Evolutionary conservation across 1,140 invertebrate genomes (phyloP), one percentile per base, ranked within the genome.

Genomic region (Drosophila serrata): DNA sequence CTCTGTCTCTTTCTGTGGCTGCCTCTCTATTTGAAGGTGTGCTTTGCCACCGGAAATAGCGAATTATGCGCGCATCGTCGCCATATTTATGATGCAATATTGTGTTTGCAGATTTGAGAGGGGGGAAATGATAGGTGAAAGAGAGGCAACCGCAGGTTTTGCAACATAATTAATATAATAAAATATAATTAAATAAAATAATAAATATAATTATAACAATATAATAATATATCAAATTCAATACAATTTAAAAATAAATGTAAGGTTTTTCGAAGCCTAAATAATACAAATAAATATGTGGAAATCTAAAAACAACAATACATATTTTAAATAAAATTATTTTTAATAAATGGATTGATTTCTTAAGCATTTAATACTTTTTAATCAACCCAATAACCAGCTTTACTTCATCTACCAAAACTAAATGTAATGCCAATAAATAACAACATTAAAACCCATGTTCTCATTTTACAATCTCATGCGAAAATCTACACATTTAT

Each of bases 11-110:
- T 33, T 55, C 22, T 53, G 35, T n/a, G 46, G 58, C 19, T 57
- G 7, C 27, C 35, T 49, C 31, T 42, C 64, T 58, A 35, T 48
- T 53, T 27, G 43, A 39, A 59, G 51, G 39, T 61, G 59, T 48
- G 51, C 42, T 63, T 29, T 63, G 58, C 39, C 63, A 81, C 63
- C 85, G 84, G 84, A 88, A 88, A 90, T 90, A 51, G 80, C 80
- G 69, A 87, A 88, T 87, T 87, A 80, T 84, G 76, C 72, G 64
- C 72, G 73, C 81, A 84, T 82, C 70, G 75, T 65, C 42, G 75
- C 69, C 80, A 79, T 79, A 65, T 79, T 62, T 49, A 57, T 60
- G 57, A 57, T 65, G 55, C 55, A 70, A 65, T 59, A 46, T 11
- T 27, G 19, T 17, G 7, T 67, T 51, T 58, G 19, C 40, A 29